phyloP scores from a whole-genome alignment of 1,140 invertebrate genomes.

The Heliconius eleuchia region DNA sequence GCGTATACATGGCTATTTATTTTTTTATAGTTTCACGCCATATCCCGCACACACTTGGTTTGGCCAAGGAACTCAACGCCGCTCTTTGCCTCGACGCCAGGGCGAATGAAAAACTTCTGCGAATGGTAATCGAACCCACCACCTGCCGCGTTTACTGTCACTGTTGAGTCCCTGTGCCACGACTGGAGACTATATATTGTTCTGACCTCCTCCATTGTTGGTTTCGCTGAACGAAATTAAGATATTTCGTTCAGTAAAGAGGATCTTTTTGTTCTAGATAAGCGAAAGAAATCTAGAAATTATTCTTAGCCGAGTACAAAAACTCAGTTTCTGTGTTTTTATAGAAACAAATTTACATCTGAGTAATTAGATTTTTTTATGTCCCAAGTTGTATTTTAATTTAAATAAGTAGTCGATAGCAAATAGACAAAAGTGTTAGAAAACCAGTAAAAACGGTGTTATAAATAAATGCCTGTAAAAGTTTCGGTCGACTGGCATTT shows the following conservation, averaged over 20 bases:
- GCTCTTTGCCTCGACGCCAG: too few relatives aligned
- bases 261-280: neutral
- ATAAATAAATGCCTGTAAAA: conserved; percentile 48
- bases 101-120: too few relatives aligned
- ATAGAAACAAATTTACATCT: neutral
- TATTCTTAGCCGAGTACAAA: neutral
- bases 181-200: too few relatives aligned
- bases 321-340: neutral
- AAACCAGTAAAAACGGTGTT: conserved; percentile 20
- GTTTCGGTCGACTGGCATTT: conserved; percentile 51
- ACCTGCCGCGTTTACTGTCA: too few relatives aligned
- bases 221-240: too few relatives aligned
- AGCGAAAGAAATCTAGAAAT: neutral
- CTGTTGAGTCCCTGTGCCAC: too few relatives aligned
- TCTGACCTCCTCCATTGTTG: too few relatives aligned
- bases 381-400: neutral
- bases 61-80: too few relatives aligned
- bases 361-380: neutral
- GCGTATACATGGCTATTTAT: too few relatives aligned
- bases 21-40: too few relatives aligned
- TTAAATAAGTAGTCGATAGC: neutral
- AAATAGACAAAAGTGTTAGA: neutral
- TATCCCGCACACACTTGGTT: too few relatives aligned
- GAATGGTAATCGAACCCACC: too few relatives aligned
- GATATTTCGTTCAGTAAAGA: neutral